phyloP scores from a whole-genome alignment of 2,797 vertebrate genomes.

The Phrynocephalus forsythii region DNA sequence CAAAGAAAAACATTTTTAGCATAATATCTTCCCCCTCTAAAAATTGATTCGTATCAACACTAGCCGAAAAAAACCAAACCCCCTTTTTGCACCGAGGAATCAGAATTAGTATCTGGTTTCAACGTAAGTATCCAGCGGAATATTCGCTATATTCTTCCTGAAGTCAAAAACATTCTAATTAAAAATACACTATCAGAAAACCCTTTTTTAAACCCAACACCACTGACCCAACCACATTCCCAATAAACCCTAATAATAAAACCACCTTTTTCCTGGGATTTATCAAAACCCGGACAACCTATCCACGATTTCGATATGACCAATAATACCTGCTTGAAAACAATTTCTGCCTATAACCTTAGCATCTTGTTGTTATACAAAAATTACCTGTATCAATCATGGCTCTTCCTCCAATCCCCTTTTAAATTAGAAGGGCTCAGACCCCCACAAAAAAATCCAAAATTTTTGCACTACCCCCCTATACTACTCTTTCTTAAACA shows the following conservation, averaged over 20 bases:
- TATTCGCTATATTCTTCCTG: conserved; percentile 63
- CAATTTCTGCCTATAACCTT: conserved; percentile 46
- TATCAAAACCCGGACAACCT: conserved; percentile 50
- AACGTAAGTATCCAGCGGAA: conserved; percentile 56
- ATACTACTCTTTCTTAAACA: conserved; percentile 42
- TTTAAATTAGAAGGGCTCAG: conserved; percentile 73
- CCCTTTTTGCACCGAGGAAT: conserved; percentile 70
- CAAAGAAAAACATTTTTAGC: rapidly evolving
- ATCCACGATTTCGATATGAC: conserved; percentile 68
- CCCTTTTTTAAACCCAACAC: rapidly evolving
- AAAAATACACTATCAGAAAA: conserved; percentile 39
- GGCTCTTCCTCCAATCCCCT: conserved; percentile 4
- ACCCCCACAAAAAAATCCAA: conserved; percentile 70
- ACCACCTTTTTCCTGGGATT: rapidly evolving
- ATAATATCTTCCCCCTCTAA: rapidly evolving
- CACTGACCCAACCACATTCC: rapidly evolving
- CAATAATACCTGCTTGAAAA: conserved; percentile 52
- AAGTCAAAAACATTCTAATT: rapidly evolving
- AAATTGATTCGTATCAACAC: neutral
- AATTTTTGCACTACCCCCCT: conserved; percentile 68
- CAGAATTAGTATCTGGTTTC: conserved; percentile 63
- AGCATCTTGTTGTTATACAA: neutral
- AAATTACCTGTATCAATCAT: rapidly evolving
- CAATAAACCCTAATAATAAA: conserved; percentile 33
- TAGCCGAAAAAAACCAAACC: conserved; percentile 62